Base-by-base conservation (phyloP, 2,888 invertebrate genomes). In the Drosophila falleni region DNA sequence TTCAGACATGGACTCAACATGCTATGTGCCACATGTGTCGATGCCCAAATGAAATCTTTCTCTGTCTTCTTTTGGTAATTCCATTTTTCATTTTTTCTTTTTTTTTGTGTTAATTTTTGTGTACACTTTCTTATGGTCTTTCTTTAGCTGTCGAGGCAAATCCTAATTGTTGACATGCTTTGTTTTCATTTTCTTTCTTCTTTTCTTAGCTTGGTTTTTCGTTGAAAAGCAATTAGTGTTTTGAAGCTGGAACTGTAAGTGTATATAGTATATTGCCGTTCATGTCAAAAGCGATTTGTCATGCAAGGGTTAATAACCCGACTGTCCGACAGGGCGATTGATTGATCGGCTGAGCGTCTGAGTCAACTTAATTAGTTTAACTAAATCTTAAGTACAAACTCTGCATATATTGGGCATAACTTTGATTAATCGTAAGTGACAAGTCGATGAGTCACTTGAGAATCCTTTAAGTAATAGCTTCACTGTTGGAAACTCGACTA, bases 151-250 rank as follows among this genome's bases (percentile, higher is more conserved):
- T 10, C 26, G 29, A 61, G 13, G 19, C 33, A 58, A 68, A 71
- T 71, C 54, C 80, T 72, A 80, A 78, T 64, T 68, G 71, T 68
- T 72, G 64, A 60, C 77, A 64, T 51, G 74, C 60, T 37, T 39
- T 65, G 61, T 46, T 58, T 59, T 56, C 51, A 6, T 29, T 49
- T 31, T 13, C 16, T 6, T 15, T 42, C 46, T 29, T 53, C 9
- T 6, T 10, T 6, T 23, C 44, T 19, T 1, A 37, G 46, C 44
- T 41, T 37, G 41, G 64, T 44, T 71, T 74, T 74, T 58, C 67
- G 23, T 74, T 73, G 68, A 71, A 82, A 84, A 84, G 89, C 83
- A 84, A 84, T 84, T 84, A 84, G 83, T 70, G 66, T 54, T 31
- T 19, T 19, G 54, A 49, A 60, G 13, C 60, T 44, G 44, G 9